Percentiles rank a stretch among this genome's conserved stretches.
Conservation (phyloP, 2,888 invertebrate species). For the Synergus gifuensis region DNA sequence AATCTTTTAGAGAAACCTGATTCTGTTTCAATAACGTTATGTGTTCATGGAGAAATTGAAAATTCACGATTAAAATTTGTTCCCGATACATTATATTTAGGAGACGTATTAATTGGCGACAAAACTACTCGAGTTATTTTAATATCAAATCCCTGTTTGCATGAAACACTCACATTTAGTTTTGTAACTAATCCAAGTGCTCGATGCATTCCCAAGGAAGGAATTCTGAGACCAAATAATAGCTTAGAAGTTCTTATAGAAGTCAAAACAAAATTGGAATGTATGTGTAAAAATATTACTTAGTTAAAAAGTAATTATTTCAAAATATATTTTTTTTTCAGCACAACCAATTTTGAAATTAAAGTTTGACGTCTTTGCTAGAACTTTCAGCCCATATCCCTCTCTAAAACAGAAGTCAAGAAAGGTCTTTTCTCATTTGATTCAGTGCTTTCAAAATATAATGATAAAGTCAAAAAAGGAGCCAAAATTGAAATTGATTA, state of each 20-base stretch:
- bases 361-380: conserved; percentile 61
- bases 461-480: not conserved
- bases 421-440: not conserved
- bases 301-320: not conserved
- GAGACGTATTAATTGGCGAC: conserved; percentile 76
- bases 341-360: conserved; percentile 60
- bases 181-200: conserved; percentile 77
- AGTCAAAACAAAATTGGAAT: conserved; percentile 55
- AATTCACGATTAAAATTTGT: conserved; percentile 77
- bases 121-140: conserved; percentile 75
- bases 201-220: conserved; percentile 76
- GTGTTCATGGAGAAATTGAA: conserved; percentile 81
- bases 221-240: conserved; percentile 76
- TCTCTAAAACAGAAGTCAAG: not conserved
- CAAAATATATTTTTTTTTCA: conserved; percentile 43
- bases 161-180: conserved; percentile 76
- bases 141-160: conserved; percentile 78
- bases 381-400: not conserved
- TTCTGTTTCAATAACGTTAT: conserved; percentile 79
- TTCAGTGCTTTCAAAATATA: not conserved
- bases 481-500: conserved; percentile 43
- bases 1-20: not conserved
- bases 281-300: conserved; percentile 49
- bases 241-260: conserved; percentile 64
- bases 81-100: conserved; percentile 79